Conservation (phyloP, 2,888 invertebrate genomes). For the Hoplodrina blanda region DNA sequence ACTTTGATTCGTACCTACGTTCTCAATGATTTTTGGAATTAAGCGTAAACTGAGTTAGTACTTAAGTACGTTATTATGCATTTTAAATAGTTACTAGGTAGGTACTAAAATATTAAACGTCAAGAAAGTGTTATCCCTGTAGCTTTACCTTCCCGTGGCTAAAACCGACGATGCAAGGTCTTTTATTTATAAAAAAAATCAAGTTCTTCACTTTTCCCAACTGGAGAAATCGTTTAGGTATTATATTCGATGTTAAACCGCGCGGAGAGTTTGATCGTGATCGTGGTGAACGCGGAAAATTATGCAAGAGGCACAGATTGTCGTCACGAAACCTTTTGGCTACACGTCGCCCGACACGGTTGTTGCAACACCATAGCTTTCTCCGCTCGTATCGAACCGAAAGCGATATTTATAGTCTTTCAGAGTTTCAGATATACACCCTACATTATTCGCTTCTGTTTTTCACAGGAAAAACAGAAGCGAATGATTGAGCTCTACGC, state of each 20-base stretch:
- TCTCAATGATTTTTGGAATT: constrained; percentile 25
- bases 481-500: too few species aligned
- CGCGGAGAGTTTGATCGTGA: constrained; percentile 68
- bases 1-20: constrained; percentile 60
- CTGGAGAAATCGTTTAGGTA: constrained; percentile 62
- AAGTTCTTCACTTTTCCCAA: constrained; percentile 38
- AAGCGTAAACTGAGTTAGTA: not conserved
- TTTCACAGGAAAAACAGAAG: too few species aligned
- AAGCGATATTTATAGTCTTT: constrained; percentile 70
- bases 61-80: not conserved
- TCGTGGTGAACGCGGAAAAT: constrained; percentile 75
- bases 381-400: constrained; percentile 74
- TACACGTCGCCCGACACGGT: constrained; percentile 71
- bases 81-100: not conserved
- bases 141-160: not conserved
- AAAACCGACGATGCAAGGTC: not conserved
- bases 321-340: constrained; percentile 86
- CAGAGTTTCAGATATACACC: constrained; percentile 55
- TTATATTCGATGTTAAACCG: constrained; percentile 69
- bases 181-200: constrained; percentile 5
- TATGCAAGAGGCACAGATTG: constrained; percentile 81
- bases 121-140: constrained; percentile 1
- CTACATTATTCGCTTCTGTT: constrained; percentile 17
- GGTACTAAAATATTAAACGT: constrained; percentile 3
- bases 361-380: constrained; percentile 86